A percentile compares a stretch with the other conserved stretches of the same genome.
phyloP scores from a whole-genome alignment of 2,113 vertebrate species.

The Thalassarche chlororhynchos region DNA sequence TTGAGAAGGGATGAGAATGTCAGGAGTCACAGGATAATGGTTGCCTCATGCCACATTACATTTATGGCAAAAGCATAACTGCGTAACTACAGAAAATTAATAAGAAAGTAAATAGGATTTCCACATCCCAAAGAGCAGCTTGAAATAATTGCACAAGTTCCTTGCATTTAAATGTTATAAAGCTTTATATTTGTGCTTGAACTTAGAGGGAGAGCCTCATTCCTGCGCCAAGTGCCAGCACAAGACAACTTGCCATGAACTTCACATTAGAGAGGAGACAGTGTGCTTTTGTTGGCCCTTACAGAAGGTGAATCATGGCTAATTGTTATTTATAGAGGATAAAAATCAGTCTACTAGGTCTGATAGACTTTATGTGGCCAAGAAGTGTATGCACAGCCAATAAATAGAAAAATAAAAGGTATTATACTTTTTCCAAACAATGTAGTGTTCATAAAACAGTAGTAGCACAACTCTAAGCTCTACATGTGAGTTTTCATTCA shows the following conservation, averaged over 20 bases:
- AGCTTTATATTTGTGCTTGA: not conserved
- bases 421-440: not conserved
- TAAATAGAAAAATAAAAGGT: conserved; percentile 30
- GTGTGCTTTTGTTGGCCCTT: not conserved
- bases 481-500: not conserved
- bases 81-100: not conserved
- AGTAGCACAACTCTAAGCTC: conserved; percentile 9
- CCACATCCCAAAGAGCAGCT: not conserved
- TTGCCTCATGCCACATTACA: not conserved
- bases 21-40: not conserved
- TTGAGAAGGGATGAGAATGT: not conserved
- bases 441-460: not conserved
- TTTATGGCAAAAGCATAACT: not conserved
- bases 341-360: not conserved
- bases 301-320: not conserved
- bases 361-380: not conserved
- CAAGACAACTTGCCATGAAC: not conserved
- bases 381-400: not conserved
- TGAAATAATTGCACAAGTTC: conserved; percentile 6
- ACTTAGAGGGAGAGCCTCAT: not conserved
- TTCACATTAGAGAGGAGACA: not conserved
- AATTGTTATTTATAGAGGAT: not conserved
- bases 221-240: not conserved
- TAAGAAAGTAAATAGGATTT: not conserved
- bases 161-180: not conserved